Evolutionary conservation across 2,797 vertebrate species (phyloP), one percentile per base, ranked within the genome.

Genomic region (Emys orbicularis): DNA sequence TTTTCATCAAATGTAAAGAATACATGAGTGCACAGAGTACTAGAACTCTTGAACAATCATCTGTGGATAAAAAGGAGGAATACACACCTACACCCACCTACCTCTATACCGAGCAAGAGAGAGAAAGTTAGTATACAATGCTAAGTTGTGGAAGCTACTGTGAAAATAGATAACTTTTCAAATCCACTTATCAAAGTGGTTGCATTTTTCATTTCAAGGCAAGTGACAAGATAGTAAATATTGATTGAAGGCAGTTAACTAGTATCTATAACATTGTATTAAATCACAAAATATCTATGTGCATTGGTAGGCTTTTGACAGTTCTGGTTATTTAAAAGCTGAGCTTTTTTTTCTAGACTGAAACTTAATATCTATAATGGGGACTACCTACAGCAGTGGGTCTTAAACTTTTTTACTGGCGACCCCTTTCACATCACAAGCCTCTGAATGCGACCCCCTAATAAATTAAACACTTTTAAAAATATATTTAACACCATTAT

Each of bases 141-240:
- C 79, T 83, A 95, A 89, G 76, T 96, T 86, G 49, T 54, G 87
- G 74, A 95, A 93, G 88, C 44, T 83, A 57, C 83, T 89, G 79
- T 61, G 79, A 96, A 97, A 95, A 54, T 31, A 96, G 90, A 93
- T 90, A 96, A 96, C 13, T 31, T 95, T 96, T 92, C 80, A 96
- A 96, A 96, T 92, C 87, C 86, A 88, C 91, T 96, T 95, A 89
- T 87, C 85, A 94, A 96, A 95, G 92, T 76, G 57, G 81, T 85
- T 94, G 90, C 8, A 86, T 96, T 97, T 96, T 88, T 96, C 56
- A 94, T 95, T 96, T 95, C 91, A 94, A 95, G 82, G 68, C 88
- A 95, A 96, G 59, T 23, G 50, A 85, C 53, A 91, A 92, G 84
- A 90, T 86, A 96, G 94, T 87, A 97, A 97, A 96, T 94, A 96